Conservation (phyloP, 2,888 invertebrate species). For the Rapana venosa region DNA sequence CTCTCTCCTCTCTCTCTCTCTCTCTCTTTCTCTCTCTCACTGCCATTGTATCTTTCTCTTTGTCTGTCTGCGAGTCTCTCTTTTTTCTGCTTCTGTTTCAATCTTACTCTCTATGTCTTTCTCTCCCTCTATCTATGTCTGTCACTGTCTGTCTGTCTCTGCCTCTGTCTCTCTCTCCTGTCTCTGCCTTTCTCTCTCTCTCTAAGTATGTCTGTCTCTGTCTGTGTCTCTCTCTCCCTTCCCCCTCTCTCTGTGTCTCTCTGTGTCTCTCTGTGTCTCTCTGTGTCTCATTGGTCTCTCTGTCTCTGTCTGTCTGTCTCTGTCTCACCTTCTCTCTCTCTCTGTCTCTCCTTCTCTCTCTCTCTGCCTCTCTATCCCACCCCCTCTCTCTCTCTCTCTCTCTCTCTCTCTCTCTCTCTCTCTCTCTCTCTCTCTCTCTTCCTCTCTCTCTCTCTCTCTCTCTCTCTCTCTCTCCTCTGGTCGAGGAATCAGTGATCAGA, state of each 20-base stretch:
- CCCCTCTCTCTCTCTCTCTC: too few species aligned
- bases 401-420: too few species aligned
- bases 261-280: neutral
- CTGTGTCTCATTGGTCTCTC: neutral
- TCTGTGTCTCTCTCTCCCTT: neutral
- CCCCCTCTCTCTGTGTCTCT: neutral
- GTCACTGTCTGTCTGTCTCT: neutral
- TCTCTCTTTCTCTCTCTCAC: too few species aligned
- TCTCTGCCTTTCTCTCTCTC: neutral
- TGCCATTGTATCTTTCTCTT: neutral
- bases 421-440: too few species aligned
- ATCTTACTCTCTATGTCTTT: neutral
- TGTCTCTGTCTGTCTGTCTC: neutral
- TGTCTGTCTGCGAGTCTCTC: neutral
- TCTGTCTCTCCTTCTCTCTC: too few species aligned
- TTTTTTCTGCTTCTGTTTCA: neutral
- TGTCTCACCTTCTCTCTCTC: neutral
- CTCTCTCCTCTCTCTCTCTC: too few species aligned
- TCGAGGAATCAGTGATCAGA: too few species aligned
- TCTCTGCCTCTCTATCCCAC: too few species aligned
- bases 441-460: too few species aligned
- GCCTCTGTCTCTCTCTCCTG: neutral
- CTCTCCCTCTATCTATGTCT: neutral
- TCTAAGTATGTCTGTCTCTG: neutral
- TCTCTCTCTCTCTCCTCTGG: too few species aligned